Evolutionary conservation across 2,888 invertebrate genomes (phyloP).

Genomic region (Brachycybe producta): DNA sequence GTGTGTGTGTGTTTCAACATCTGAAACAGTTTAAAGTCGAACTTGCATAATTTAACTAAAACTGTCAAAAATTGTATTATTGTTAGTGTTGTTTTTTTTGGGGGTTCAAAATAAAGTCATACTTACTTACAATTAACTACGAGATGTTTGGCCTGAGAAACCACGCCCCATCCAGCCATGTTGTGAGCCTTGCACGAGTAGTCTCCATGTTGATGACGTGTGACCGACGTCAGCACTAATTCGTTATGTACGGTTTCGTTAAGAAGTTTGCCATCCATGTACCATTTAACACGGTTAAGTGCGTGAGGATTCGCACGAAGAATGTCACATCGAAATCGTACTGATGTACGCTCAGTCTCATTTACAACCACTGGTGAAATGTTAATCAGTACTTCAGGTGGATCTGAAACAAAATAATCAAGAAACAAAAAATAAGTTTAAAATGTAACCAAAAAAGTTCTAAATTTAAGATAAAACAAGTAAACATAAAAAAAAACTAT

Average conservation of each 20-base stretch:
- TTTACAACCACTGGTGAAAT: conserved; percentile 60
- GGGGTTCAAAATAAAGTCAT: conserved; percentile 12
- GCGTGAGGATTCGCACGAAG: conserved; percentile 61
- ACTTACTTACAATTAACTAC: conserved; percentile 60
- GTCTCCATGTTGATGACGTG: conserved; percentile 78
- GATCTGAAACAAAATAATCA: conserved; percentile 44
- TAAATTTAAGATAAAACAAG: too few relatives aligned
- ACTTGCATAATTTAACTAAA: too few relatives aligned
- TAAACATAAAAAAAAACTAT: too few relatives aligned
- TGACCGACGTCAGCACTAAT: conserved; percentile 69
- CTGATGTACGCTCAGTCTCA: conserved; percentile 63
- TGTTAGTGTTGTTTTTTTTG: neutral
- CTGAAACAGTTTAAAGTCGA: too few relatives aligned
- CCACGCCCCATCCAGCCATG: conserved; percentile 73
- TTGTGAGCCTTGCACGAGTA: conserved; percentile 86
- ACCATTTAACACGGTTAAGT: conserved; percentile 68
- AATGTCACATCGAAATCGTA: conserved; percentile 68
- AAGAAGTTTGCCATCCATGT: conserved; percentile 63
- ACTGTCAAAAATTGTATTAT: too few relatives aligned
- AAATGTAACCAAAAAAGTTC: neutral
- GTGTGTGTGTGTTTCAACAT: too few relatives aligned
- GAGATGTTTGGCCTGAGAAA: conserved; percentile 61
- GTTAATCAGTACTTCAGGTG: conserved; percentile 54
- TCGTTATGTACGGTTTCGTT: conserved; percentile 77
- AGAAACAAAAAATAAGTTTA: neutral